phyloP scores from a whole-genome alignment of 2,888 invertebrate species.

The Lapara coniferarum region DNA sequence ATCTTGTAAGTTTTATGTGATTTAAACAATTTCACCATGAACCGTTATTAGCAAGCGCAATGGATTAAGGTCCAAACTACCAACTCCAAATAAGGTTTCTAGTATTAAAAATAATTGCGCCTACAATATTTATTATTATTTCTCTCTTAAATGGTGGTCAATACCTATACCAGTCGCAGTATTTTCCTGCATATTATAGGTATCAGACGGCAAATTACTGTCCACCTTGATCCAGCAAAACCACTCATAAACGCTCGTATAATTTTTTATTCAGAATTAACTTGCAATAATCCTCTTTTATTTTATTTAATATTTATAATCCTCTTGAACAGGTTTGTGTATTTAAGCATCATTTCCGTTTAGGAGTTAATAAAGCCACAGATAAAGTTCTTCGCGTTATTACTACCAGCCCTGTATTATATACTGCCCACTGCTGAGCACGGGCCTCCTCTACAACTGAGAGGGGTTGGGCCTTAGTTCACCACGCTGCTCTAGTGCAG shows the following conservation, averaged over 20 bases:
- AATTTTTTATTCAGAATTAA: background rate
- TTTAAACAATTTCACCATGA: background rate
- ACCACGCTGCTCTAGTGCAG: too few relatives aligned
- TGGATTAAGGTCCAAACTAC: background rate
- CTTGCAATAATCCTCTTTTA: background rate
- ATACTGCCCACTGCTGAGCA: too few relatives aligned
- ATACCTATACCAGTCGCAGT: too few relatives aligned
- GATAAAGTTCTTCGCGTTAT: background rate
- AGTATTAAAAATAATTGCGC: too few relatives aligned
- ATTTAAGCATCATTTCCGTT: background rate
- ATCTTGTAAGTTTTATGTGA: background rate
- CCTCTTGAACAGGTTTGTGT: background rate
- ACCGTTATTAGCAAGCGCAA: background rate
- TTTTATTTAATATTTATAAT: too few relatives aligned
- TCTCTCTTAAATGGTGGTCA: too few relatives aligned
- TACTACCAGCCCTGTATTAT: too few relatives aligned
- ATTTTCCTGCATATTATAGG: background rate
- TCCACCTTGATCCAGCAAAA: conserved; percentile 8
- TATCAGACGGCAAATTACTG: too few relatives aligned
- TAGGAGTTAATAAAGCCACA: too few relatives aligned
- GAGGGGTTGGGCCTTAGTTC: too few relatives aligned
- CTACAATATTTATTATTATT: too few relatives aligned
- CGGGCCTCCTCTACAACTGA: too few relatives aligned
- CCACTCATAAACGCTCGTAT: background rate
- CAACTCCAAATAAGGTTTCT: background rate